A percentile compares a stretch with the other conserved stretches of the same genome.
Evolutionary conservation across 2,797 vertebrate species (phyloP).

Genomic region (Semaprochilodus insignis): DNA sequence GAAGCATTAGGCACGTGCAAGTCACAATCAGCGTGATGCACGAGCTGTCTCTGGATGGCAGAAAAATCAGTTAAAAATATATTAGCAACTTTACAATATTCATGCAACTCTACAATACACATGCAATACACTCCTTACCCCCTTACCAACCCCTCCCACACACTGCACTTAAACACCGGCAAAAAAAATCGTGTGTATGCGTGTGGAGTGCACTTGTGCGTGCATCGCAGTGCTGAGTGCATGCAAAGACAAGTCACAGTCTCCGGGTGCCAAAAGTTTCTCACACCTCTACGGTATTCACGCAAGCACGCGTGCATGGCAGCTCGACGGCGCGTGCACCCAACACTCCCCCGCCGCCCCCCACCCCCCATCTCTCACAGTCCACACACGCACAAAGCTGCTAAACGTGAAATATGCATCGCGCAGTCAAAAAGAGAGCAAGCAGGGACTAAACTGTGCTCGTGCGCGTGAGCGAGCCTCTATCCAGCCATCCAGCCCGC

Average conservation of each 20-base stretch:
- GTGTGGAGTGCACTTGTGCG: neutral
- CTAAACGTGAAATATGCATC: neutral
- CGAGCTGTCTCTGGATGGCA: too few species aligned
- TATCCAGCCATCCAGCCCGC: neutral
- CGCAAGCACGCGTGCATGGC: neutral
- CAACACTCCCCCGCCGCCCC: neutral
- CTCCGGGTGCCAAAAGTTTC: neutral
- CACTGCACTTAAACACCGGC: neutral
- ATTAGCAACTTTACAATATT: too few species aligned
- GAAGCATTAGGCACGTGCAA: too few species aligned
- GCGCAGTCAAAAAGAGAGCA: neutral
- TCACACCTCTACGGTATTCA: neutral
- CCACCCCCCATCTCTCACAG: neutral
- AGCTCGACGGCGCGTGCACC: neutral
- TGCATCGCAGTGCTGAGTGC: neutral
- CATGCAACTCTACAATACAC: too few species aligned
- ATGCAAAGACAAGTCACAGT: neutral
- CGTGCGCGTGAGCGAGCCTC: neutral
- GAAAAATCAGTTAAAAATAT: too few species aligned
- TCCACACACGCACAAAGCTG: neutral
- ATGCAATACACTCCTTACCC: too few species aligned
- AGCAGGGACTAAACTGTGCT: neutral
- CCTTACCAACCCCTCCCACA: too few species aligned
- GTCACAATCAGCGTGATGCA: too few species aligned
- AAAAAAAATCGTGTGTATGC: neutral